Evolutionary conservation across 2,888 invertebrate species (phyloP).

Genomic region (Hyppa rectilinea): DNA sequence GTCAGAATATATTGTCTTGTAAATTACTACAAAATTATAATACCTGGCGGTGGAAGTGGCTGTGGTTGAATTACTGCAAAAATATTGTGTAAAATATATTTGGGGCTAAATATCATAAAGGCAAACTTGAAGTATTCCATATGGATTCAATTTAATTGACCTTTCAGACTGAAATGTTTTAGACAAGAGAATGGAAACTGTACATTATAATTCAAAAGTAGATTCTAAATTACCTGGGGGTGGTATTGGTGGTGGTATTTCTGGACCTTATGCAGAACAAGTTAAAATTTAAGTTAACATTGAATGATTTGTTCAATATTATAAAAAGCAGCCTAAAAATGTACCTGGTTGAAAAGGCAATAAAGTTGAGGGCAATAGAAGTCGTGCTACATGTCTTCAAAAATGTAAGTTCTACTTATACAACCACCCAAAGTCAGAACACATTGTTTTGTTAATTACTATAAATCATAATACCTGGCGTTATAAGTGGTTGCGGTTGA

Average conservation of each 20-base stretch:
- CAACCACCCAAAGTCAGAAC: too few relatives aligned
- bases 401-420: neutral
- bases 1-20: neutral
- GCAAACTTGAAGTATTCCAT: neutral
- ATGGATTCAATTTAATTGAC: neutral
- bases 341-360: slow-evolving; percentile 9
- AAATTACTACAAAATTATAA: neutral
- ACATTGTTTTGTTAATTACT: too few relatives aligned
- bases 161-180: neutral
- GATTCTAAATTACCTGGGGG: neutral
- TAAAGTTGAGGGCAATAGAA: neutral
- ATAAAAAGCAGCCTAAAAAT: neutral
- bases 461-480: too few relatives aligned
- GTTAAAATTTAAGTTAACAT: too few relatives aligned
- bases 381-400: neutral
- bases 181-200: neutral
- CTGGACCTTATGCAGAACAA: too few relatives aligned
- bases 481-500: too few relatives aligned
- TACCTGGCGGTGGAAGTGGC: neutral
- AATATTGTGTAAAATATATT: neutral
- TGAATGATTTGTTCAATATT: neutral
- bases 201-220: too few relatives aligned
- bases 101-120: too few relatives aligned
- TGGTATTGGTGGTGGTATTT: neutral
- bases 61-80: neutral